These are phyloP conservation scores for Spisula subtruncata DNA, from an alignment of 2,888 invertebrate species.

Conservation along the genomic window DNA sequence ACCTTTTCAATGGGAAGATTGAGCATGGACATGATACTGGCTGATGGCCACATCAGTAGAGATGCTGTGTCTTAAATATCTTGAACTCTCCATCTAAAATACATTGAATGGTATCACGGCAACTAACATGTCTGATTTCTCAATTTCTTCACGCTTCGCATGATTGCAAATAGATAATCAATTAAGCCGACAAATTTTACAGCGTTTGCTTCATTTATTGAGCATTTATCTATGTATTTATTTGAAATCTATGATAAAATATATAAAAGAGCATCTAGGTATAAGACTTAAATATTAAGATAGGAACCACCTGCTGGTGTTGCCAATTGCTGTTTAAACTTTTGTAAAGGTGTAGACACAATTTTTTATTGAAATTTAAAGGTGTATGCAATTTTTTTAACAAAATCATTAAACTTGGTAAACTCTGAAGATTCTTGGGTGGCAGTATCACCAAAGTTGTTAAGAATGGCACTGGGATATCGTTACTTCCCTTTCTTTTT, in stretches of 20 bases:
- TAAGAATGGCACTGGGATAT: too few relatives aligned
- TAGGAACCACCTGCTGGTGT: constrained; percentile 32
- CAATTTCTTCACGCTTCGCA: constrained; percentile 36
- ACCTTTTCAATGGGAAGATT: too few relatives aligned
- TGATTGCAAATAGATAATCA: constrained; percentile 64
- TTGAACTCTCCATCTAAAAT: not conserved
- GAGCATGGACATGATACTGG: too few relatives aligned
- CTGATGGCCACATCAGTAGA: too few relatives aligned
- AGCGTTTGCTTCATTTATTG: constrained; percentile 39
- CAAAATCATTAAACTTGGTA: not conserved
- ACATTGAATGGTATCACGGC: not conserved
- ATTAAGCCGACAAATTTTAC: constrained; percentile 33
- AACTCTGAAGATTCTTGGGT: not conserved
- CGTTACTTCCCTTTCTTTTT: too few relatives aligned
- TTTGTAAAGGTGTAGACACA: not conserved
- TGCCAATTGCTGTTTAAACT: constrained; percentile 16
- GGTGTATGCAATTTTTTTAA: not conserved
- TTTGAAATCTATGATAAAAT: constrained; percentile 56
- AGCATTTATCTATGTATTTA: constrained; percentile 58
- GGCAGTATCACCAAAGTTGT: too few relatives aligned
- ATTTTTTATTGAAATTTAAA: not conserved
- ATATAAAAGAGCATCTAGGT: not conserved
- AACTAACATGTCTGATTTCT: constrained; percentile 27
- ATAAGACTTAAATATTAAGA: constrained; percentile 25
- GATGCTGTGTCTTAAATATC: too few relatives aligned